Conservation (phyloP, 2,113 vertebrate species). For the Passerina amoena region DNA sequence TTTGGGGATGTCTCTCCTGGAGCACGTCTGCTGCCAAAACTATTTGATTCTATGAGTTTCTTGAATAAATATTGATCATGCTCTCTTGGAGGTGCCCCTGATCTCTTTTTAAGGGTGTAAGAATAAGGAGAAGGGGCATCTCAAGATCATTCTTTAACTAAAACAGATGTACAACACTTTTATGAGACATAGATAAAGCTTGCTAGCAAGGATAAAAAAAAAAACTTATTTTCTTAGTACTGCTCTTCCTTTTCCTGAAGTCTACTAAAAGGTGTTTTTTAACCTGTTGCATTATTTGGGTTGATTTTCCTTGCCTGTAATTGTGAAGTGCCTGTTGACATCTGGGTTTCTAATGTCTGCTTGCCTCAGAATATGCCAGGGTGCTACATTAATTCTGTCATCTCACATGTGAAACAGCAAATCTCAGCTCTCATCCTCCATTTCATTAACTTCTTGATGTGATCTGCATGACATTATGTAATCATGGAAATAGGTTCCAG, state of each 20-base stretch:
- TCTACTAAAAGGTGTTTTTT: background rate
- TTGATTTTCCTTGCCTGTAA: background rate
- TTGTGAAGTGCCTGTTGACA: background rate
- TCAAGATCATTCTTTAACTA: background rate
- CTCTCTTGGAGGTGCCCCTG: no score
- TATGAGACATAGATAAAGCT: background rate
- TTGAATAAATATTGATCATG: background rate
- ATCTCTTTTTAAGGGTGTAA: background rate
- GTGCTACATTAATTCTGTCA: background rate
- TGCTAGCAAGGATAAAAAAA: background rate
- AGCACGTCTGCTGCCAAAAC: background rate
- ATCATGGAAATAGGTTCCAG: background rate
- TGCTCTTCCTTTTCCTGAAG: background rate
- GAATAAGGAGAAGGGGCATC: background rate
- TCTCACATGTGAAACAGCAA: background rate
- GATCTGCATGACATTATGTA: background rate
- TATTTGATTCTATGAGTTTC: background rate
- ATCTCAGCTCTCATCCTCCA: background rate
- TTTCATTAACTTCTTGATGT: constrained; percentile 20
- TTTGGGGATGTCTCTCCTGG: background rate
- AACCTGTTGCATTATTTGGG: background rate
- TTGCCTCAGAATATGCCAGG: background rate
- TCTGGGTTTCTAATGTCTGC: background rate
- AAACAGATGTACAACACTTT: background rate
- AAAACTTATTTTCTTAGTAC: background rate